Evolutionary conservation across 2,797 vertebrate species (phyloP), one percentile per base, ranked within the genome.

Genomic region (Propithecus perrieri): DNA sequence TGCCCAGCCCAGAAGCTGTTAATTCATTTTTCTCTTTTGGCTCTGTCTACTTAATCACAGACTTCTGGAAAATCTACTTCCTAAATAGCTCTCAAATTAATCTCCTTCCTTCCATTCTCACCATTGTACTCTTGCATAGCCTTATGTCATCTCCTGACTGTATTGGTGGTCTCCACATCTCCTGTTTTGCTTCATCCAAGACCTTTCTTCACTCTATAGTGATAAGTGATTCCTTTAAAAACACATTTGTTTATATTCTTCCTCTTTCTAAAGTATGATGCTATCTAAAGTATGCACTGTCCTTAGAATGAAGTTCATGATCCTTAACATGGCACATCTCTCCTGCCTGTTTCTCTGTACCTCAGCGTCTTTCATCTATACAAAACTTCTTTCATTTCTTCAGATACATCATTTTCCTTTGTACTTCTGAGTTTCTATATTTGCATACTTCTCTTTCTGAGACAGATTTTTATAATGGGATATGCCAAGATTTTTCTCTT

Each of bases 401-500:
- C 55, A 81, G 80, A 33, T 26, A 38, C 35, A 24, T 80, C n/a
- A 35, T 63, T 13, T 80, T 89, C 48, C 84, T 50, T 80, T 72
- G 7, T 67, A 74, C 78, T 81, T 85, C 48, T 50, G n/a, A 78
- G 24, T 30, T 85, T 93, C 57, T 85, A 0, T 63, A 63, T 24
- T 63, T 57, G 5, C 22, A 41, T 17, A 78, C 24, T 61, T 8
- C 35, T 69, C 43, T 92, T 61, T 72, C 46, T 61, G 50, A 43
- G 35, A 22, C 57, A 48, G 35, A 4, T 57, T 95, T 96, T 94
- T 85, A 80, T 33, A 57, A 11, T 71, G 38, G 50, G 11, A 72
- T 91, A 50, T 22, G 7, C 33, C 93, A 12, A 71, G 35, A 48
- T 67, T 95, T 94, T 97, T 89, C 38, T 90, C 24, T 96, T 85